Evolutionary conservation across 2,888 invertebrate species (phyloP), one percentile per base, ranked within the genome.

Genomic region (Lasius platythorax): DNA sequence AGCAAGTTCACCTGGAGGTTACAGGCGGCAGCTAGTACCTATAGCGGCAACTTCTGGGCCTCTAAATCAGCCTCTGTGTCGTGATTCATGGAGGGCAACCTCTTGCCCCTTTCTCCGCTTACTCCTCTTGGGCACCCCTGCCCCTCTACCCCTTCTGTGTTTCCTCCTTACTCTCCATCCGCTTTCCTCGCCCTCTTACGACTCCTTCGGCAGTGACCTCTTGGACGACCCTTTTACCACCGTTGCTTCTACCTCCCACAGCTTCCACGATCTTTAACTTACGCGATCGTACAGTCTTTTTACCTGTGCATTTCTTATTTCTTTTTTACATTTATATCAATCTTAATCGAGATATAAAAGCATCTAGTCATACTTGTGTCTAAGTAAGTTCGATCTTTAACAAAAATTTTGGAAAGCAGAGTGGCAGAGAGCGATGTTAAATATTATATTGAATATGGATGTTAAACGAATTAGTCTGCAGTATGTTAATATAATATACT

Each of bases 41-140:
- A 94, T 93, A 93, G 92, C 92, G 91, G 91, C 92, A 93, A 94
- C 93, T 95, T 93, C 94, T 93, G 93, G 91, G 93, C 94, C 92
- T 93, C 94, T 95, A 95, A 95, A 94, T 95, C 95, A 95, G 94
- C 93, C 93, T 93, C 93, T 91, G 93, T 92, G 94, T 94, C 94
- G 95, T 95, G 94, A 95, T 95, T 95, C 94, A 95, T 94, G 94
- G 94, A 93, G 94, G 93, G 94, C 93, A 94, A 94, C 93, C 94
- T 94, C 93, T 93, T 91, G 89, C 91, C 91, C 87, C 89, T 83
- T 84, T 86, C 83, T 87, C 83, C 87, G 79, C 84, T 61, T 67
- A 83, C 86, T 76, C 86, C 84, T 63, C 87, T 85, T 87, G 75
- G 85, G 78, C 87, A 85, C 78, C 86, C 87, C 78, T 81, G 58